These are phyloP conservation scores for Oncorhynchus tshawytscha DNA, from an alignment of 2,113 vertebrate species.

Conservation along the genomic window DNA sequence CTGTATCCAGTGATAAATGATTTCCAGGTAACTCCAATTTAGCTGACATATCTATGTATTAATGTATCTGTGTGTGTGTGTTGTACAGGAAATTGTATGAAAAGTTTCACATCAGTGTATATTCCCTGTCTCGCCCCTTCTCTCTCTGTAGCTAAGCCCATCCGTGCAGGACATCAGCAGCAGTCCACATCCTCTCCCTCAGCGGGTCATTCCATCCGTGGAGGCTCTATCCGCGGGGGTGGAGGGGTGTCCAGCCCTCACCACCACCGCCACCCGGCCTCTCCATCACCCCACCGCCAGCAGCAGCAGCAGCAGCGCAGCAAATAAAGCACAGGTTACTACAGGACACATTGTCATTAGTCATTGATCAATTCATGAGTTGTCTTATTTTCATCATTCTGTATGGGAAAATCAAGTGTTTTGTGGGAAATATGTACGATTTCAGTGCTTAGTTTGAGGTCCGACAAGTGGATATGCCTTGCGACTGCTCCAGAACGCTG, in stretches of 20 bases:
- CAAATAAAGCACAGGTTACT: slow-evolving; percentile 47
- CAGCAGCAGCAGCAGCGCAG: slow-evolving; percentile 24
- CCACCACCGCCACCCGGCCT: slow-evolving; percentile 56
- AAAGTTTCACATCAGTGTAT: too few species aligned
- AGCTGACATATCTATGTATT: not conserved
- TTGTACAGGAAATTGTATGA: not conserved
- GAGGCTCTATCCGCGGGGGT: slow-evolving; percentile 61
- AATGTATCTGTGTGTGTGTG: not conserved
- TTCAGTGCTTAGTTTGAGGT: not conserved
- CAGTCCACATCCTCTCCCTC: slow-evolving; percentile 78
- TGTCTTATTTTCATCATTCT: not conserved
- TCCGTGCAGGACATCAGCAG: slow-evolving; percentile 82
- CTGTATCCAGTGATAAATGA: too few species aligned
- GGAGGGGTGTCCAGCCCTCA: slow-evolving; percentile 69
- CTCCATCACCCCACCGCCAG: slow-evolving; percentile 4
- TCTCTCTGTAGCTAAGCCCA: slow-evolving; percentile 82
- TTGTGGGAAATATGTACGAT: not conserved
- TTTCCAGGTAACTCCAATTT: not conserved
- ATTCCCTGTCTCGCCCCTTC: not conserved
- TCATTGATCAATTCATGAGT: not conserved
- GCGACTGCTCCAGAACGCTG: not conserved
- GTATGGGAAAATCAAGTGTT: too few species aligned
- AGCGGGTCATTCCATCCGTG: slow-evolving; percentile 74
- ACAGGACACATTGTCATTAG: not conserved
- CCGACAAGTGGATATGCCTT: not conserved